Evolutionary conservation across 92 coral and sea anemone species (phyloP).

Genomic region (Pocillopora grandis): DNA sequence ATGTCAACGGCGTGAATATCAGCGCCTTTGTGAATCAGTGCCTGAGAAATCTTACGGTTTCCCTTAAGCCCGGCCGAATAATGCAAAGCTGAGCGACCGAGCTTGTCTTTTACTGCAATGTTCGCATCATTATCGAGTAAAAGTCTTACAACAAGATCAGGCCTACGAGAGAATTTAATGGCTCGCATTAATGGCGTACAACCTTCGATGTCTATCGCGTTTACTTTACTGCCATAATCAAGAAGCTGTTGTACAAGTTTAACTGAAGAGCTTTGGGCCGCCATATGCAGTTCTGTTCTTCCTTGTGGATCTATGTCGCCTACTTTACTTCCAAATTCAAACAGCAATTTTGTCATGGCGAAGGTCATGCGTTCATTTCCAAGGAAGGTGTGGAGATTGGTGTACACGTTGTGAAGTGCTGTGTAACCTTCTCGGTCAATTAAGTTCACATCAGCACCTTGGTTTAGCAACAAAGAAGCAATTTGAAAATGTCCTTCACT

Average conservation of each 20-base stretch:
- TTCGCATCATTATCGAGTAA: slow-evolving; percentile 66
- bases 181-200: slow-evolving; percentile 71
- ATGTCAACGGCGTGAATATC: slow-evolving; percentile 55
- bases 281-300: slow-evolving; percentile 75
- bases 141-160: slow-evolving; percentile 52
- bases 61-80: slow-evolving; percentile 79
- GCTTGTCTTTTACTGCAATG: slow-evolving; percentile 34
- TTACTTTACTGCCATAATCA: slow-evolving; percentile 48
- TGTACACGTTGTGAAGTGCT: slow-evolving; percentile 71
- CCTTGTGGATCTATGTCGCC: slow-evolving; percentile 59
- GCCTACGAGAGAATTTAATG: slow-evolving; percentile 60
- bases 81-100: slow-evolving; percentile 66
- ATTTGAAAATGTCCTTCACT: slow-evolving; percentile 67
- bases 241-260: slow-evolving; percentile 64
- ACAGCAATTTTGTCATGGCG: slow-evolving; percentile 56
- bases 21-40: slow-evolving; percentile 62
- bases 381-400: slow-evolving; percentile 60
- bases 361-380: slow-evolving; percentile 69
- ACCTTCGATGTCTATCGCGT: slow-evolving; percentile 68
- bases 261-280: slow-evolving; percentile 62
- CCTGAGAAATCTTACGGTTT: slow-evolving; percentile 62
- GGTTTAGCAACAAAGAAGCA: slow-evolving; percentile 59
- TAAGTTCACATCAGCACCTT: slow-evolving; percentile 62
- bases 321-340: slow-evolving; percentile 59
- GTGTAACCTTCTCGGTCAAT: slow-evolving; percentile 70